These are phyloP conservation scores for Oryzias curvinotus DNA, from an alignment of 2,113 vertebrate genomes.

Conservation along the genomic window DNA sequence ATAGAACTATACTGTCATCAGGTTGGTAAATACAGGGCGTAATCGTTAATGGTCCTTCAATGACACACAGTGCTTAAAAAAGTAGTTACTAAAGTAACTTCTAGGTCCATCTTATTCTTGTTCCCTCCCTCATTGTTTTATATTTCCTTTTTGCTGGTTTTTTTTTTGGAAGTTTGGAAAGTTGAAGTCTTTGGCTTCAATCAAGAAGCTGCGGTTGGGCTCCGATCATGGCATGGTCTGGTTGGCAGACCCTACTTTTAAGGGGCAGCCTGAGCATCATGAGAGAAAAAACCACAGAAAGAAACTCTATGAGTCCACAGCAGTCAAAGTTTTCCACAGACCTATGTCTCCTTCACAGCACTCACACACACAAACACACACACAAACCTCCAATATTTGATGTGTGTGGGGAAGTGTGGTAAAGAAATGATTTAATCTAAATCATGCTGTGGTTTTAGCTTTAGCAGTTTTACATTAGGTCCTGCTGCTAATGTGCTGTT, in stretches of 20 bases:
- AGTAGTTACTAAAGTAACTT: slow-evolving; percentile 47
- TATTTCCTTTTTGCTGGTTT: slow-evolving; percentile 25
- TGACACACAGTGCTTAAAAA: slow-evolving; percentile 9
- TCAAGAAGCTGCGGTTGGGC: slow-evolving; percentile 60
- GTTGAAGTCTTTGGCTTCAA: slow-evolving; percentile 76
- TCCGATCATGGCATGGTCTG: slow-evolving; percentile 56
- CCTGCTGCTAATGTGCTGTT: slow-evolving; percentile 46
- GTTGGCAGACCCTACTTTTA: slow-evolving; percentile 67
- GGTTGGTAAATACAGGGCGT: slow-evolving; percentile 32
- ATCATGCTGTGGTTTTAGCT: slow-evolving; percentile 51
- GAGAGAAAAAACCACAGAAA: slow-evolving; percentile 12
- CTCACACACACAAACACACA: slow-evolving; percentile 1
- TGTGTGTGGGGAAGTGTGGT: slow-evolving; percentile 49
- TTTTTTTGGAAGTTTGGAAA: slow-evolving; percentile 72
- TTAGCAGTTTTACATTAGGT: slow-evolving; percentile 44
- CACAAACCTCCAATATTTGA: slow-evolving; percentile 39
- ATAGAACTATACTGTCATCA: slow-evolving; percentile 50
- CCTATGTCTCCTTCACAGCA: slow-evolving; percentile 33
- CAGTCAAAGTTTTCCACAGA: slow-evolving; percentile 43
- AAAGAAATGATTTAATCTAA: slow-evolving; percentile 58
- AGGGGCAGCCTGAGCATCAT: slow-evolving; percentile 10
- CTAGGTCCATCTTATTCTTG: slow-evolving; percentile 3
- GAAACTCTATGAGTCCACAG: slow-evolving; percentile 31
- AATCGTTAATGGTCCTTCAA: slow-evolving; percentile 16
- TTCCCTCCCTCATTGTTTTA: background rate